Base-by-base conservation (phyloP, 2,888 invertebrate species). In the Allolobophora icterica region DNA sequence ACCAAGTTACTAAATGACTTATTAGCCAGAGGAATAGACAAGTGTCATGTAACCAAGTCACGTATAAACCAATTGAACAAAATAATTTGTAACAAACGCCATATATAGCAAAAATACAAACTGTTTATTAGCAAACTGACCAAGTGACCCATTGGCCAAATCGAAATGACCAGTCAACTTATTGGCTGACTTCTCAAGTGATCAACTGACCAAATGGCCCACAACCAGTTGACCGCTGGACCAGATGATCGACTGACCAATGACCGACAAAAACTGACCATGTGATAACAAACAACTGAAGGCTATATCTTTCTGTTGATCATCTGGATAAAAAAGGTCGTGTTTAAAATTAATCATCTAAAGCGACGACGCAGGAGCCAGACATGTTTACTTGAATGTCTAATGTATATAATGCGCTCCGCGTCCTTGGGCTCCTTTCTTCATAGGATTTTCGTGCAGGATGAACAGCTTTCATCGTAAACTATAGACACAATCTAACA, bases 201-300 rank as follows among this genome's bases (percentile, higher is more conserved):
- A 45, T 13, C 19, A 71, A n/a, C 0, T n/a, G 71, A 71, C 71
- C 71, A 30, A 8, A 5, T n/a, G n/a, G 11, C 11, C n/a, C 0
- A 71, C 52, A 2, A 52, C 52, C 52, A 52, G 24, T 21, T 6
- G 52, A 24, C 52, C 52, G 11, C 17, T 24, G 1, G 24, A 71
- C 71, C 30, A 71, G 17, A 0, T 71, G 71, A 71, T 1, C 71
- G 24, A 52, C 21, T 52, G 52, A 71, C 71, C 71, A 71, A n/a
- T n/a, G 71, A 71, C 30, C 30, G 71, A 71, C n/a, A 30, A 71
- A 71, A n/a, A 13, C 71, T 71, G 71, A 71, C 71, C 71, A 71
- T n/a, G 71, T 71, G 71, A 71, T n/a, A 71, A 71, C 71, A 71
- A n/a, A n/a, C 71, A 71, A 71, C n/a, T n/a, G 71, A n/a, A n/a